Conservation (phyloP, 1,140 invertebrate genomes). For the Lepeophtheirus salmonis region DNA sequence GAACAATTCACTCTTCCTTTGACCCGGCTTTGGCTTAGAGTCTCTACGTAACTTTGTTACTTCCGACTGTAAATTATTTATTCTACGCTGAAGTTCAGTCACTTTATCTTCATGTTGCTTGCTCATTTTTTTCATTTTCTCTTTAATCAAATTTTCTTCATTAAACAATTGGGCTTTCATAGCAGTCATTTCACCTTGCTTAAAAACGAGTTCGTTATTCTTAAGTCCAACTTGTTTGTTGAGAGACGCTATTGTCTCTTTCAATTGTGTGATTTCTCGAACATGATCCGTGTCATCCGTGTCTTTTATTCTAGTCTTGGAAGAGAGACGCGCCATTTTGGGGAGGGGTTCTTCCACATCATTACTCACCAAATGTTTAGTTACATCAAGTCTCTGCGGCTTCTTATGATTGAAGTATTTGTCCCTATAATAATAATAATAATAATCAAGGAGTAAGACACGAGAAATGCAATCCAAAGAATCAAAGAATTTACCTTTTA, state of each 20-base stretch:
- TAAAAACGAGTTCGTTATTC: conserved; percentile 56
- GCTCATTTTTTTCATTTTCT: conserved; percentile 11
- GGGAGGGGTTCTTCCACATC: conserved; percentile 26
- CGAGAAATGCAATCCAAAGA: background rate
- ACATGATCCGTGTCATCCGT: conserved; percentile 79
- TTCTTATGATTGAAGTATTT: conserved; percentile 42
- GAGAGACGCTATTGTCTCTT: conserved; percentile 77
- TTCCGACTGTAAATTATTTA: background rate
- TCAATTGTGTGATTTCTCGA: conserved; percentile 76
- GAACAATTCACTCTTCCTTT: conserved; percentile 4
- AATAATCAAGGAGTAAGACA: background rate
- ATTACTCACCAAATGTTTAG: conserved; percentile 26
- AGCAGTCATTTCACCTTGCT: conserved; percentile 11
- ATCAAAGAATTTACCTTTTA: background rate
- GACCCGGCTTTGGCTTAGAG: background rate
- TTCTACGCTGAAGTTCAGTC: conserved; percentile 4
- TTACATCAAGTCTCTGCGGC: conserved; percentile 47
- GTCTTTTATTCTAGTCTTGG: conserved; percentile 33
- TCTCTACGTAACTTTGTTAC: background rate
- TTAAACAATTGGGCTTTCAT: conserved; percentile 18
- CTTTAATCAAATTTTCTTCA: conserved; percentile 18
- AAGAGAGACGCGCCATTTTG: conserved; percentile 29
- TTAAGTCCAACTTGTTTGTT: conserved; percentile 69
- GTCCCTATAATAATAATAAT: conserved; percentile 17
- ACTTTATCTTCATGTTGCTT: conserved; percentile 12